A percentile compares a stretch with the other conserved stretches of the same genome.
Conservation (phyloP, 2,113 vertebrate species). For the Ibidorhyncha struthersii region DNA sequence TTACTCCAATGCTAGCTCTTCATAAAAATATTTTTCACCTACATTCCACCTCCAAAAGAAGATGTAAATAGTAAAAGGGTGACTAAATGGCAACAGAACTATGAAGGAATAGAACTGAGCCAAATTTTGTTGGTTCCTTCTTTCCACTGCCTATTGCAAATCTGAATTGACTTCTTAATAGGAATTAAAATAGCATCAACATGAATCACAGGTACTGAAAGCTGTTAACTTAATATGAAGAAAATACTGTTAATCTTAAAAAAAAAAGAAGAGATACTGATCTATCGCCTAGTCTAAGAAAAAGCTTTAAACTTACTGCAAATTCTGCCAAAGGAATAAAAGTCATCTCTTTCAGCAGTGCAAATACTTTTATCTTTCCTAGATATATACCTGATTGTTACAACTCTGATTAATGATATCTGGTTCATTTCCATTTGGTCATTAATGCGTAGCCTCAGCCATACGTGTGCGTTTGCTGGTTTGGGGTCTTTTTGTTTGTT, state of each 20-base stretch:
- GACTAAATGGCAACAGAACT: background rate
- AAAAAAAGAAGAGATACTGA: slow-evolving; percentile 19
- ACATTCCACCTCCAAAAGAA: background rate
- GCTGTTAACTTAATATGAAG: slow-evolving; percentile 59
- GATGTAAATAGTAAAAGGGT: background rate
- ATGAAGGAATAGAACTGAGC: background rate
- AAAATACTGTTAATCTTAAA: slow-evolving; percentile 60
- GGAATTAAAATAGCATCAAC: slow-evolving; percentile 68
- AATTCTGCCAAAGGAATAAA: slow-evolving; percentile 49
- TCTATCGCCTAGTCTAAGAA: slow-evolving; percentile 25
- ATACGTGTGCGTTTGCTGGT: rapidly evolving
- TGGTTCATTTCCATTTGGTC: slow-evolving; percentile 29
- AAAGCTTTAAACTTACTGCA: slow-evolving; percentile 33
- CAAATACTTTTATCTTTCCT: slow-evolving; percentile 41
- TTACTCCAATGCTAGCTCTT: background rate
- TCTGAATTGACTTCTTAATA: slow-evolving; percentile 62
- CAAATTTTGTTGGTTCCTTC: background rate
- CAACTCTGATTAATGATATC: background rate
- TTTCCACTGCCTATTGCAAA: slow-evolving; percentile 44
- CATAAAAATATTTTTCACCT: background rate
- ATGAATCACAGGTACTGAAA: slow-evolving; percentile 62
- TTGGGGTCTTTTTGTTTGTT: background rate
- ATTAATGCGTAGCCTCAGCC: background rate
- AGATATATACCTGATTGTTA: slow-evolving; percentile 8
- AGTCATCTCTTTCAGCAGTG: slow-evolving; percentile 21